Percentiles rank a stretch among this genome's conserved stretches.
Evolutionary conservation across 2,888 invertebrate genomes (phyloP).

Genomic region (Brenthis daphne): DNA sequence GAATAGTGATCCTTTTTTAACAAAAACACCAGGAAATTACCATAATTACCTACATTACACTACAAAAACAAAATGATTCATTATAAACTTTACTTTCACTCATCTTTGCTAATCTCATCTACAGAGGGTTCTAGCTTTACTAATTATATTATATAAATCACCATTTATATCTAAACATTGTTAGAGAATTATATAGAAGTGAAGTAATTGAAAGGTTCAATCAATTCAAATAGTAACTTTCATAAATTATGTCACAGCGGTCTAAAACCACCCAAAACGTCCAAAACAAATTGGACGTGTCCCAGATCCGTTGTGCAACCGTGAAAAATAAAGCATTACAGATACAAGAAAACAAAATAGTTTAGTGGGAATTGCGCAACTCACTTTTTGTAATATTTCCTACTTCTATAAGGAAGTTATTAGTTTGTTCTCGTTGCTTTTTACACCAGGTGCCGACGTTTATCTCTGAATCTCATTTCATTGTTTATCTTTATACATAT

Average conservation of each 20-base stretch:
- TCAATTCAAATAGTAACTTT: conserved; percentile 6
- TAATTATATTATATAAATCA: no score
- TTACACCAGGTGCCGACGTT: conserved; percentile 17
- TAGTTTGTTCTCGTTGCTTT: conserved; percentile 13
- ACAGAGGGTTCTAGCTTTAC: no score
- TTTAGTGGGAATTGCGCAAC: conserved; percentile 16
- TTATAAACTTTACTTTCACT: no score
- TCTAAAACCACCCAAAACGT: conserved; percentile 30
- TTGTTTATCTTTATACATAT: conserved; percentile 21
- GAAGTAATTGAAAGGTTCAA: neutral
- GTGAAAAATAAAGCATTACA: conserved; percentile 34
- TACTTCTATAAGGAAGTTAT: conserved; percentile 29
- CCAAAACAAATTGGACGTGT: conserved; percentile 35
- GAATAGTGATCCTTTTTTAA: no score
- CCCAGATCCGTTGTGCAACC: conserved; percentile 39
- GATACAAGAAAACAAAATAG: conserved; percentile 35
- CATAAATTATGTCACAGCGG: conserved; percentile 28
- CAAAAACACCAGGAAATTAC: no score
- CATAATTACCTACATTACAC: no score
- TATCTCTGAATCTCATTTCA: conserved; percentile 28
- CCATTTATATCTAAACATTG: no score
- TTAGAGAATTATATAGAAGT: neutral
- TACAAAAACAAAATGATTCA: no score
- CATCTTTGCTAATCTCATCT: no score
- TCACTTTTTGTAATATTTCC: conserved; percentile 20